Percentiles rank a stretch among this genome's conserved stretches.
Evolutionary conservation across 2,797 vertebrate genomes (phyloP).

Genomic region (Hafferia zeledoni): DNA sequence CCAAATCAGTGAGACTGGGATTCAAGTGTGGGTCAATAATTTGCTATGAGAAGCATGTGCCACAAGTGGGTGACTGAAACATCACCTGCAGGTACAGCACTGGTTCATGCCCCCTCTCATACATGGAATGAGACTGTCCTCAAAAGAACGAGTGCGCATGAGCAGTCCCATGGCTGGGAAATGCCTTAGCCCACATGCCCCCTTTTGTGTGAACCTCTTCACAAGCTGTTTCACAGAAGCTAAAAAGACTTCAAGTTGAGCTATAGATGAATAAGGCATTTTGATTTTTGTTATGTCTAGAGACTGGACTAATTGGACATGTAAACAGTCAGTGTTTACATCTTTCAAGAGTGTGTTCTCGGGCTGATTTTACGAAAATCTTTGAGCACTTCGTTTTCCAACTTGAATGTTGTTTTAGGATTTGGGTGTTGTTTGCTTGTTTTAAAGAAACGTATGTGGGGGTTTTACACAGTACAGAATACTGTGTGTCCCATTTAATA

Average conservation of each 20-base stretch:
- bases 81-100: background rate
- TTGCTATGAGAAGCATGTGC: background rate
- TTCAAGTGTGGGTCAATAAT: background rate
- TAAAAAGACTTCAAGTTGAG: background rate
- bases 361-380: background rate
- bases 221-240: background rate
- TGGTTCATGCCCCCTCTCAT: background rate
- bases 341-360: background rate
- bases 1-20: background rate
- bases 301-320: background rate
- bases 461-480: background rate
- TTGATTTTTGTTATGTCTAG: background rate
- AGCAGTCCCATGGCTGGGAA: background rate
- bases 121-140: background rate
- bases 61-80: background rate
- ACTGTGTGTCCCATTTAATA: background rate
- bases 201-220: background rate
- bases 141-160: rapidly evolving
- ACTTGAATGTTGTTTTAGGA: background rate
- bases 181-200: rapidly evolving
- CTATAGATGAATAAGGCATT: background rate
- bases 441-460: background rate
- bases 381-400: background rate
- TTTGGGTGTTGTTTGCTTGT: background rate
- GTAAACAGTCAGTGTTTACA: background rate